phyloP scores from a whole-genome alignment of 2,113 vertebrate genomes.

The Chaenocephalus aceratus region DNA sequence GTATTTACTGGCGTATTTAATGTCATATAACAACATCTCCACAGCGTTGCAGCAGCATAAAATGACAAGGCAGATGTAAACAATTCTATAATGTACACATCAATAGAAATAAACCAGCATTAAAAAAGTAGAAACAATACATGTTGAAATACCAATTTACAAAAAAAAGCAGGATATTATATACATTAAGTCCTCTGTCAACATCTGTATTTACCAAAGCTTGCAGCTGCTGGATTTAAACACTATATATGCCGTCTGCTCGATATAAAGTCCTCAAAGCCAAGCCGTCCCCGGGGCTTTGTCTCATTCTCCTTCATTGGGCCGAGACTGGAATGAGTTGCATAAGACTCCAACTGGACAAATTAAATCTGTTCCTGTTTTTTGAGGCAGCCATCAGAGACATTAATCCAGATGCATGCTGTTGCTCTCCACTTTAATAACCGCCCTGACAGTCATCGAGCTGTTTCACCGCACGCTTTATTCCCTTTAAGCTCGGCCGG shows the following conservation, averaged over 20 bases:
- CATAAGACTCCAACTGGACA: conserved; percentile 69
- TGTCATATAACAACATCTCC: too few relatives aligned
- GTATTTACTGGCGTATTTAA: too few relatives aligned
- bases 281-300: conserved; percentile 28
- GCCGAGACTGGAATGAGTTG: conserved; percentile 57
- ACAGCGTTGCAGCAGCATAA: too few relatives aligned
- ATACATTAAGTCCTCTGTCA: too few relatives aligned
- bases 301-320: conserved; percentile 63
- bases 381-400: conserved; percentile 66
- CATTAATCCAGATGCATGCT: conserved; percentile 74
- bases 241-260: conserved; percentile 10
- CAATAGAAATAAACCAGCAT: too few relatives aligned
- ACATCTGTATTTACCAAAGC: conserved; percentile 1
- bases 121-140: too few relatives aligned
- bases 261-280: conserved; percentile 47
- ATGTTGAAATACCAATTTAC: too few relatives aligned
- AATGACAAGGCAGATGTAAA: too few relatives aligned
- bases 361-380: conserved; percentile 78
- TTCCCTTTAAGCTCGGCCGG: conserved; percentile 47
- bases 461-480: conserved; percentile 58
- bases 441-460: conserved; percentile 51
- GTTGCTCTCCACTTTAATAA: conserved; percentile 67
- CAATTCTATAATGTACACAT: too few relatives aligned
- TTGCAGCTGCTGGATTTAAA: background rate
- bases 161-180: too few relatives aligned